These are phyloP conservation scores for Chrysogorgia sp. DNA, from an alignment of 92 coral and sea anemone species.

Conservation along the genomic window DNA sequence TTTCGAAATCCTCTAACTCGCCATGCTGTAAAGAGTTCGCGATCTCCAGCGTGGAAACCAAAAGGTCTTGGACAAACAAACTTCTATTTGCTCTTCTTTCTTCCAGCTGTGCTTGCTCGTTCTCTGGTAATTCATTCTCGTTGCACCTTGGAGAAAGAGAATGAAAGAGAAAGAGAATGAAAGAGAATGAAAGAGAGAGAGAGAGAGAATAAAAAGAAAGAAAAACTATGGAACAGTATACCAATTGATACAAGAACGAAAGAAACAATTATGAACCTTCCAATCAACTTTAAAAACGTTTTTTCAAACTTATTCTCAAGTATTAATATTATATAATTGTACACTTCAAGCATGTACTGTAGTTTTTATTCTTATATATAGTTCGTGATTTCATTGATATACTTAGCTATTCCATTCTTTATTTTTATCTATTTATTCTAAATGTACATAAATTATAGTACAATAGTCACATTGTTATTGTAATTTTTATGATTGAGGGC, in stretches of 20 bases:
- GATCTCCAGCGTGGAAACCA: slow-evolving; percentile 79
- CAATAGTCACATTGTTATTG: not conserved
- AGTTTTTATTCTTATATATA: too few species aligned
- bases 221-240: not conserved
- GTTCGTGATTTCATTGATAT: too few species aligned
- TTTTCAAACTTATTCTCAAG: too few species aligned
- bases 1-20: not conserved
- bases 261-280: too few species aligned
- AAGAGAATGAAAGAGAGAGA: not conserved
- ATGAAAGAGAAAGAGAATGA: too few species aligned
- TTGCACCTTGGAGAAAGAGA: slow-evolving; percentile 66
- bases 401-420: too few species aligned
- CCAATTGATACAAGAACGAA: too few species aligned
- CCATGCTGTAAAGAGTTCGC: slow-evolving; percentile 9
- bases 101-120: slow-evolving; percentile 85
- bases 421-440: too few species aligned
- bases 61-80: slow-evolving; percentile 95
- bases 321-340: too few species aligned
- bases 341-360: too few species aligned
- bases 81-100: slow-evolving; percentile 85
- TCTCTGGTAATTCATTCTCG: slow-evolving; percentile 83
- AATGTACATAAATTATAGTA: too few species aligned
- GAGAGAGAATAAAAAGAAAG: not conserved
- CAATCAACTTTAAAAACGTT: not conserved
- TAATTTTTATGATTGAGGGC: not conserved